Percentiles rank a stretch among this genome's conserved stretches.
Evolutionary conservation across 2,888 invertebrate genomes (phyloP).

Genomic region (Ophraella communa): DNA sequence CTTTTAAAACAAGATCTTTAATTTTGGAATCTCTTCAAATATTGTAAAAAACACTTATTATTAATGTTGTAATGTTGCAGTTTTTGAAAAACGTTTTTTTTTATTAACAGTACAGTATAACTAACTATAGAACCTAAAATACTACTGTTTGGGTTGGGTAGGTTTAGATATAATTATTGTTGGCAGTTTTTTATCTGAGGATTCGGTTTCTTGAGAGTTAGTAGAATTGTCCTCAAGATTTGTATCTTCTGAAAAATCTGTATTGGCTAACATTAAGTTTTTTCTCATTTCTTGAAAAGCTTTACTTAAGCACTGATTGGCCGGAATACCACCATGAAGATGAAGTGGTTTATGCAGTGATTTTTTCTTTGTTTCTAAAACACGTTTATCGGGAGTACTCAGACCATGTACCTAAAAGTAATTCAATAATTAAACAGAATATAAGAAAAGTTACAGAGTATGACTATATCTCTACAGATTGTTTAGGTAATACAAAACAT

Average conservation of each 20-base stretch:
- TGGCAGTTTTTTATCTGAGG: not conserved
- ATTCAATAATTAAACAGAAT: not conserved
- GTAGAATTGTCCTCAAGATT: not conserved
- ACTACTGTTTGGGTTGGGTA: not conserved
- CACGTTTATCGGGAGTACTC: conserved; percentile 50
- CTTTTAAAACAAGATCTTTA: too few species aligned
- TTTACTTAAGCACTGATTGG: conserved; percentile 42
- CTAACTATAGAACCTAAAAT: not conserved
- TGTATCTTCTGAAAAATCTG: not conserved
- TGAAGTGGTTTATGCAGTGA: conserved; percentile 37
- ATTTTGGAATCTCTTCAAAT: too few species aligned
- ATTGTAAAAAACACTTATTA: too few species aligned
- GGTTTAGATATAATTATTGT: not conserved
- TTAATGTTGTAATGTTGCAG: too few species aligned
- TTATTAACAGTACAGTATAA: not conserved
- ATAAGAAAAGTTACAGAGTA: not conserved
- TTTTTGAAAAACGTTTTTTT: too few species aligned
- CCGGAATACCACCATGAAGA: conserved; percentile 48
- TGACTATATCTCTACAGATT: too few species aligned
- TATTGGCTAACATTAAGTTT: not conserved
- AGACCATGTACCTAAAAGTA: conserved; percentile 46
- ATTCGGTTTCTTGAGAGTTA: not conserved
- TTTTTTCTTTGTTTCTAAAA: conserved; percentile 37
- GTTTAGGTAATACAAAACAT: too few species aligned
- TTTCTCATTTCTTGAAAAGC: conserved; percentile 35